Conservation (phyloP, 2,113 vertebrate genomes). For the Eurypyga helias region DNA sequence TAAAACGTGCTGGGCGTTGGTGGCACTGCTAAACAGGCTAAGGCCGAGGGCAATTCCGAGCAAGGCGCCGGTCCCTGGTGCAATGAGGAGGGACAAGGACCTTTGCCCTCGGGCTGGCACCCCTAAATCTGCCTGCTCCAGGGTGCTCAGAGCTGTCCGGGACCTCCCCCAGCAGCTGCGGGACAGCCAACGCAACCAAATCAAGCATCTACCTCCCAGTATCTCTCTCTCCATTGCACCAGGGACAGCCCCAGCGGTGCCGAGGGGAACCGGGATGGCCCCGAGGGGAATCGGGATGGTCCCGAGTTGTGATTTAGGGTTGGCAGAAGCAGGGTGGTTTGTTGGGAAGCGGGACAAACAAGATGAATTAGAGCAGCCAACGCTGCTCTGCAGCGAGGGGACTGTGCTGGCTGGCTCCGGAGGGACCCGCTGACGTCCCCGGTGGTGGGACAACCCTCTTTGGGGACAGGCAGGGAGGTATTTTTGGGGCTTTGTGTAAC, state of each 20-base stretch:
- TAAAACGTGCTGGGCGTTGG: not conserved
- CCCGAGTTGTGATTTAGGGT: not conserved
- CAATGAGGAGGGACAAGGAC: not conserved
- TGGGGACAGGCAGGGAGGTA: not conserved
- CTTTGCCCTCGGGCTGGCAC: not conserved
- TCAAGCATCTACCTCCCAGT: not conserved
- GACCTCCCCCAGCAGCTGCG: not conserved
- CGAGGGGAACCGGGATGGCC: rapidly evolving
- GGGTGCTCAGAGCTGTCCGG: not conserved
- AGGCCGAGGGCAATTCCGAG: not conserved
- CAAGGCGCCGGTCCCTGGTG: rapidly evolving
- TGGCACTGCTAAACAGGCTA: not conserved
- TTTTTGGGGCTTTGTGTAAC: not conserved
- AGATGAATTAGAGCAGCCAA: not conserved
- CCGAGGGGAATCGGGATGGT: not conserved
- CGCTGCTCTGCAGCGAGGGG: rapidly evolving
- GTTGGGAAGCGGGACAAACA: not conserved
- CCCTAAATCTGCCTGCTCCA: not conserved
- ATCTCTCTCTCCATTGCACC: not conserved
- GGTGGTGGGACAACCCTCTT: not conserved
- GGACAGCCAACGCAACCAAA: not conserved
- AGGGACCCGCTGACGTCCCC: not conserved
- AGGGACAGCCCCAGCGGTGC: not conserved
- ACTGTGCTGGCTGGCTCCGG: not conserved
- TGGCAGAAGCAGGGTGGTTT: not conserved